These are phyloP conservation scores for Astur gentilis DNA, from an alignment of 2,113 vertebrate species.

Conservation along the genomic window DNA sequence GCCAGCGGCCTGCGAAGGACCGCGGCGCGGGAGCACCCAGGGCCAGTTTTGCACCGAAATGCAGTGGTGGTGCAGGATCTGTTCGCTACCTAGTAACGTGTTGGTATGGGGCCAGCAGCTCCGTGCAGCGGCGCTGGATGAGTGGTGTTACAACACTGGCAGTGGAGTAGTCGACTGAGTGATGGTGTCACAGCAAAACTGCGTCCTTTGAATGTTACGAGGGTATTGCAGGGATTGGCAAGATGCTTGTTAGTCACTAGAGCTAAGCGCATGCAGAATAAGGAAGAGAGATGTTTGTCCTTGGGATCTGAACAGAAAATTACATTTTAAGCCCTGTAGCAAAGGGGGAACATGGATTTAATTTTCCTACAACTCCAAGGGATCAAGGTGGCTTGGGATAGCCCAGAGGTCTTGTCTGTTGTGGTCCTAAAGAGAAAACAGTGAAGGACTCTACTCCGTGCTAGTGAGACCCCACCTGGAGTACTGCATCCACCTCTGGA, in stretches of 20 bases:
- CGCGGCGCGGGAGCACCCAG: rapidly evolving
- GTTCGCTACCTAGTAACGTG: rapidly evolving
- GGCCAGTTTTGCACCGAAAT: neutral
- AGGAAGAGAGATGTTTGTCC: neutral
- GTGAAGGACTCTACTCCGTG: neutral
- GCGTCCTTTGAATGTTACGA: neutral
- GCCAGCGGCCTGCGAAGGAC: neutral
- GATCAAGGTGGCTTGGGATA: neutral
- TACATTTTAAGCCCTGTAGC: neutral
- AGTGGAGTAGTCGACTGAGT: neutral
- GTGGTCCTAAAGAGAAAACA: neutral
- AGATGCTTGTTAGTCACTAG: neutral
- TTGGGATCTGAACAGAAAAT: neutral
- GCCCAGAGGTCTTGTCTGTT: neutral
- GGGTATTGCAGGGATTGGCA: too few species aligned
- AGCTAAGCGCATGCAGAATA: neutral
- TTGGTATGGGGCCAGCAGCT: neutral
- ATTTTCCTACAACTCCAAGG: neutral
- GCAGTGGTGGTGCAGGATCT: neutral
- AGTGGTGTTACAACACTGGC: rapidly evolving
- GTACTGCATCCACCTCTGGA: neutral
- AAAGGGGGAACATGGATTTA: neutral
- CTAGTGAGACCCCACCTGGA: neutral
- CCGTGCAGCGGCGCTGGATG: neutral
- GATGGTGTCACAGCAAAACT: neutral